Evolutionary conservation across 2,888 invertebrate species (phyloP), one percentile per base, ranked within the genome.

Genomic region (Halictus ligatus): DNA sequence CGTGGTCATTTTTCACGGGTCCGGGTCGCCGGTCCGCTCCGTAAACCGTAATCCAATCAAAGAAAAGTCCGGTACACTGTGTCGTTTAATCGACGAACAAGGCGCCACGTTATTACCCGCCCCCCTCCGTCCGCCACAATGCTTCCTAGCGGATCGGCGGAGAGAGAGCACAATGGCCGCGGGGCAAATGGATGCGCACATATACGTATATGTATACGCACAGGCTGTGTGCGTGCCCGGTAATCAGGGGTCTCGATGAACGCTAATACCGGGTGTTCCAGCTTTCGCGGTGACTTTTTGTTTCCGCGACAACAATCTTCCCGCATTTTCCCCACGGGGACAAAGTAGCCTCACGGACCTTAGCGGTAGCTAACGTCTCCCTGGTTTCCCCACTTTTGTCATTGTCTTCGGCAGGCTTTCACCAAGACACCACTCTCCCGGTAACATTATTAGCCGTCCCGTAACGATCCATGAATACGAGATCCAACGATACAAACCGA

Each of bases 401-500:
- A 89, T 90, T 90, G 90, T 89, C 89, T 90, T 85, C 80, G 83
- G 76, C 35, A 21, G 72, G 46, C 78, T 81, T 83, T 78, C 72
- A 83, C 73, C 73, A 83, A 69, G 71, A 83, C 78, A 81, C 84
- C 71, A 35, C 77, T 78, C 40, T 15, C 67, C 54, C 72, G 75
- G 84, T 90, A 91, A 92, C 91, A 88, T 94, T 94, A 93, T 94
- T 94, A 93, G 92, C 90, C 88, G 92, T 92, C 67, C 90, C 92
- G 94, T 93, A 94, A 94, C 94, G 94, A 94, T 90, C 93, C 93
- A 93, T 94, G 94, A 94, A 95, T 94, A 91, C 92, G 81, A 93
- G 93, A 94, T 92, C 91, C 92, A 67, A 83, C 40, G 21, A 76
- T 64, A 72, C 64, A 64, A 64, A 25, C 48, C 75, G 73, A 54